Evolutionary conservation across 2,888 invertebrate genomes (phyloP).

Genomic region (Chaetogeoica ovagalla): DNA sequence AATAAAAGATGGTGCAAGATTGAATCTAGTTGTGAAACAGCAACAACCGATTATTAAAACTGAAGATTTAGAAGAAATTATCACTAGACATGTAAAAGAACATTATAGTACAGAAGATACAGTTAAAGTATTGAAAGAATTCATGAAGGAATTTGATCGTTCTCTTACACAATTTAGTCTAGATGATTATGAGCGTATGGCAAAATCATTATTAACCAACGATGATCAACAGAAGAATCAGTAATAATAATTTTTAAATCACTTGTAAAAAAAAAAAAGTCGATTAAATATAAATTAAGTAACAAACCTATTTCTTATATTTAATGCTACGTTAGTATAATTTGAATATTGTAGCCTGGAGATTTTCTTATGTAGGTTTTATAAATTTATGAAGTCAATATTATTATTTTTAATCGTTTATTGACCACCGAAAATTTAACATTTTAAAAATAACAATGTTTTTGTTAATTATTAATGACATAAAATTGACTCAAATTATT

Average conservation of each 20-base stretch:
- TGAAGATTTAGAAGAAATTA: constrained; percentile 34
- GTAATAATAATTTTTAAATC: constrained; percentile 2
- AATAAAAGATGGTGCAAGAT: constrained; percentile 75
- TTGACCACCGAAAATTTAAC: constrained; percentile 30
- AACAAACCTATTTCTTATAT: constrained; percentile 36
- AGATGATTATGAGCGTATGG: constrained; percentile 67
- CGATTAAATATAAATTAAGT: constrained; percentile 38
- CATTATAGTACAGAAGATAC: constrained; percentile 48
- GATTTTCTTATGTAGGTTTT: constrained; percentile 29
- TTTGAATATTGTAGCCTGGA: constrained; percentile 11
- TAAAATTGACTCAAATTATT: constrained; percentile 2
- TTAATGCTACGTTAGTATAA: constrained; percentile 13
- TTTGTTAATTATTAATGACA: constrained; percentile 8
- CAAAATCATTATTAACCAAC: constrained; percentile 56
- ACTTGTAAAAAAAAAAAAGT: constrained; percentile 6
- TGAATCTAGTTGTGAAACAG: constrained; percentile 73
- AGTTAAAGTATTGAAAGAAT: constrained; percentile 58
- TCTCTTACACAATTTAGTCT: constrained; percentile 63
- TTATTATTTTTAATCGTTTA: constrained; percentile 39
- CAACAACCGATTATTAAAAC: constrained; percentile 56
- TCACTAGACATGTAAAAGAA: constrained; percentile 27
- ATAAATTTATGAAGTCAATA: constrained; percentile 7
- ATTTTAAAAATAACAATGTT: constrained; percentile 29
- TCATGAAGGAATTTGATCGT: constrained; percentile 61
- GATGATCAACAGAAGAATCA: constrained; percentile 40